Percentiles rank a stretch among this genome's conserved stretches.
Conservation (phyloP, 2,888 invertebrate species). For the Dinocampus coccinellae region DNA sequence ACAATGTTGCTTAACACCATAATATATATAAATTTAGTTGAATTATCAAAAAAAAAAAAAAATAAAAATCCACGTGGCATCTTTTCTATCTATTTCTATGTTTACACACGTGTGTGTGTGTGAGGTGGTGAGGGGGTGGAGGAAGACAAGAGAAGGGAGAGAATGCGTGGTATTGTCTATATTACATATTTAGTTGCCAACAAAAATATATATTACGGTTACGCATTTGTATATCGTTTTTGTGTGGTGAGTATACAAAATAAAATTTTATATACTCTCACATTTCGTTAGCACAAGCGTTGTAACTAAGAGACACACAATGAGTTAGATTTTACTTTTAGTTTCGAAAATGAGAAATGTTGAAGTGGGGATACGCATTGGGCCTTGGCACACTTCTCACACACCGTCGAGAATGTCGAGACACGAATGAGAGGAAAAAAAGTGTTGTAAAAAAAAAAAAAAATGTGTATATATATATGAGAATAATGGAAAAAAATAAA, state of each 20-base stretch:
- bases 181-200: constrained; percentile 38
- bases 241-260: not conserved
- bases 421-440: constrained; percentile 39
- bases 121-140: too few species aligned
- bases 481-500: constrained; percentile 31
- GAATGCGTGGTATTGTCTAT: not conserved
- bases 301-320: constrained; percentile 52
- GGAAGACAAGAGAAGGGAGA: too few species aligned
- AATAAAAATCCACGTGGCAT: constrained; percentile 19
- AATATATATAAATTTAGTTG: constrained; percentile 1
- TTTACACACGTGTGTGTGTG: constrained; percentile 7
- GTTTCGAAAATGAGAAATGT: constrained; percentile 67
- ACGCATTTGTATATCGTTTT: constrained; percentile 41
- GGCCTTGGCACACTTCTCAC: constrained; percentile 69
- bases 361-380: constrained; percentile 47
- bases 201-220: constrained; percentile 60
- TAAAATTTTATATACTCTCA: not conserved
- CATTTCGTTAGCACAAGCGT: not conserved
- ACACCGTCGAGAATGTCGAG: constrained; percentile 45
- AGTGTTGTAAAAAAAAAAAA: constrained; percentile 18
- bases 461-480: constrained; percentile 35
- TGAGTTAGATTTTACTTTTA: constrained; percentile 69
- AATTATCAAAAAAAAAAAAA: constrained; percentile 1
- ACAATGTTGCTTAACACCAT: constrained; percentile 20
- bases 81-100: constrained; percentile 22